Evolutionary conservation across 2,797 vertebrate genomes (phyloP).

Genomic region (Pantherophis vulpinus): DNA sequence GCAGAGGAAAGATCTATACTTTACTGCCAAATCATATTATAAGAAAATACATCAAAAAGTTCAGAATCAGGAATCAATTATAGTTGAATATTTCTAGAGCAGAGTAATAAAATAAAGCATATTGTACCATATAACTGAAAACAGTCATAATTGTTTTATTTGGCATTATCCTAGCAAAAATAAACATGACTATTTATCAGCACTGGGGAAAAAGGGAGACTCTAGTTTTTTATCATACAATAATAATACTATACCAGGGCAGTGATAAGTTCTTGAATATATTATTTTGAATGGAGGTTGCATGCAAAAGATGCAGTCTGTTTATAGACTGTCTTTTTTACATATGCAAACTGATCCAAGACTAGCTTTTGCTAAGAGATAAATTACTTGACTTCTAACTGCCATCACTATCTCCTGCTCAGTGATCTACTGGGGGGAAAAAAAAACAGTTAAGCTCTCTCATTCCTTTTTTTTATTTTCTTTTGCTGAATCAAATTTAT

Average conservation of each 20-base stretch:
- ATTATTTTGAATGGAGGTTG: not conserved
- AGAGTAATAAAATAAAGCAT: not conserved
- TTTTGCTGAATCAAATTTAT: not conserved
- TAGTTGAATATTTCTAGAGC: not conserved
- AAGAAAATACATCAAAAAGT: not conserved
- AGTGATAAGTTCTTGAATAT: not conserved
- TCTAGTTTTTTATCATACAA: not conserved
- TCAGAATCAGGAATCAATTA: not conserved
- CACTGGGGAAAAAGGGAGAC: not conserved
- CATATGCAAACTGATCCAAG: not conserved
- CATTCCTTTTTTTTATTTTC: not conserved
- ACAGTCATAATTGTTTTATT: not conserved
- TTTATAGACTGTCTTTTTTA: not conserved
- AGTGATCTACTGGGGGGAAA: not conserved
- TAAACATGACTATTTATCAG: not conserved
- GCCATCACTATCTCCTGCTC: not conserved
- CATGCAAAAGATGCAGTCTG: not conserved
- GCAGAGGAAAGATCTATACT: not conserved
- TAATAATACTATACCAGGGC: not conserved
- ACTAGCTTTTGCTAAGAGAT: not conserved
- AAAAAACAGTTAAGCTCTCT: not conserved
- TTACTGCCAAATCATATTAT: not conserved
- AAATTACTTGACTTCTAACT: not conserved
- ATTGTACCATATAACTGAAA: not conserved
- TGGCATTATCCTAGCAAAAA: not conserved